Evolutionary conservation across 2,888 invertebrate species (phyloP).

Genomic region (Agonopterix heracliana): DNA sequence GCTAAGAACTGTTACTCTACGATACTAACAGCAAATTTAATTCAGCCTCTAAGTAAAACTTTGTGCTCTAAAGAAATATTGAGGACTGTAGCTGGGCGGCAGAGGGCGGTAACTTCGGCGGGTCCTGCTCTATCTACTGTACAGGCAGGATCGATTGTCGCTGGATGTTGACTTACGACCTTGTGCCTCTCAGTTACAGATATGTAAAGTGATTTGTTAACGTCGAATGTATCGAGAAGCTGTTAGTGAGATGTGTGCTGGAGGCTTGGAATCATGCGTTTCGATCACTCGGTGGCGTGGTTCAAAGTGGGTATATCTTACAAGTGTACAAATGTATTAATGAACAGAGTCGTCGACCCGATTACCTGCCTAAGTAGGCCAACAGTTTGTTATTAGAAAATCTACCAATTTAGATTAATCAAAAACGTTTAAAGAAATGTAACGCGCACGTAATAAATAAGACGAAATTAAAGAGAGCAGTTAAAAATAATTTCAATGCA

Average conservation of each 20-base stretch:
- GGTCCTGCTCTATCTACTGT: constrained; percentile 18
- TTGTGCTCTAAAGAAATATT: constrained; percentile 59
- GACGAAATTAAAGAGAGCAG: constrained; percentile 18
- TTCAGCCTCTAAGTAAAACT: constrained; percentile 68
- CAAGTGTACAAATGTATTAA: constrained; percentile 62
- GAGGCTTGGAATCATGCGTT: constrained; percentile 73
- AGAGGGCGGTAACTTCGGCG: constrained; percentile 57
- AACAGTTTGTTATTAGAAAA: constrained; percentile 27
- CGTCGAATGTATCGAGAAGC: constrained; percentile 71
- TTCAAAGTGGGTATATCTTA: constrained; percentile 63
- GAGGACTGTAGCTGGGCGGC: constrained; percentile 67
- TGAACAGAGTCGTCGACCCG: constrained; percentile 49
- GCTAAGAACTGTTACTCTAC: constrained; percentile 61
- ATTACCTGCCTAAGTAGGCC: constrained; percentile 38
- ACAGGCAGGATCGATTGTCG: constrained; percentile 17
- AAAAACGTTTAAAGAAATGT: constrained; percentile 13
- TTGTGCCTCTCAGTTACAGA: constrained; percentile 70
- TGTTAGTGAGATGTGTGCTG: constrained; percentile 74
- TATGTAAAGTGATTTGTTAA: constrained; percentile 60
- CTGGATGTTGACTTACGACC: constrained; percentile 45
- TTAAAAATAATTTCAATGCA: constrained; percentile 17
- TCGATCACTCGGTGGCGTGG: constrained; percentile 77
- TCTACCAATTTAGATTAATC: constrained; percentile 30
- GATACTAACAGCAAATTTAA: constrained; percentile 62
- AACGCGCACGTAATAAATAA: constrained; percentile 23